phyloP scores from a whole-genome alignment of 35 echinoderm and acorn worm species.

The Stichopus chloronotus region DNA sequence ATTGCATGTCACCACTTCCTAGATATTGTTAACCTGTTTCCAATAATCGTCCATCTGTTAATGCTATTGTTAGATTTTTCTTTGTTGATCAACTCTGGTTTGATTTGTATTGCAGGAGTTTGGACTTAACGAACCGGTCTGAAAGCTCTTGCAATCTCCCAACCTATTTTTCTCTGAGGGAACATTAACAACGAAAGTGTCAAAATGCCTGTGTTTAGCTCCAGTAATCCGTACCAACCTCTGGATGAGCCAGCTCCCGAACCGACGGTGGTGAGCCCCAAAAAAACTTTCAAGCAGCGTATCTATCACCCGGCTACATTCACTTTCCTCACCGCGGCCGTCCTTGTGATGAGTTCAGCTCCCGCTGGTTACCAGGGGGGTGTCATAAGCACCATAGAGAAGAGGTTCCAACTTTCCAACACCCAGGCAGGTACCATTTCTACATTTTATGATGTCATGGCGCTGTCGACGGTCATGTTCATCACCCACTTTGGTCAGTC shows the following conservation, averaged over 20 bases:
- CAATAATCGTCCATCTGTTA: too few species aligned
- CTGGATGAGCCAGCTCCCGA: constrained; percentile 9
- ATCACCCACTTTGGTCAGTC: constrained; percentile 62
- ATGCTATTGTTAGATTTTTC: too few species aligned
- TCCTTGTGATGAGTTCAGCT: constrained; percentile 14
- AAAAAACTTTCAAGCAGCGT: constrained; percentile 15
- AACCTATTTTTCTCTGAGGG: too few species aligned
- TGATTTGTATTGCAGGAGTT: too few species aligned
- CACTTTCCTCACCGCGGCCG: neutral
- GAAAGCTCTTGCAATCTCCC: too few species aligned
- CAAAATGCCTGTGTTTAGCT: constrained; percentile 11
- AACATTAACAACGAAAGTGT: neutral
- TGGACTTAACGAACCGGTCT: too few species aligned
- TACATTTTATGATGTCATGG: constrained; percentile 54
- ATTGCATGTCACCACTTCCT: too few species aligned
- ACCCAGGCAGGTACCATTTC: constrained; percentile 22
- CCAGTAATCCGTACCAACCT: constrained; percentile 12
- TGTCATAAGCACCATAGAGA: constrained; percentile 50
- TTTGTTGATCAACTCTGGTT: too few species aligned
- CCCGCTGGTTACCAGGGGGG: constrained; percentile 38
- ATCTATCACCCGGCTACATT: constrained; percentile 18
- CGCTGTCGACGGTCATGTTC: constrained; percentile 41
- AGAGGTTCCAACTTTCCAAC: constrained; percentile 63
- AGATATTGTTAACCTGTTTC: too few species aligned
- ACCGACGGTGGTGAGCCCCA: neutral